Conservation (phyloP, 2,888 invertebrate species). For the Linnaemya vulpina region DNA sequence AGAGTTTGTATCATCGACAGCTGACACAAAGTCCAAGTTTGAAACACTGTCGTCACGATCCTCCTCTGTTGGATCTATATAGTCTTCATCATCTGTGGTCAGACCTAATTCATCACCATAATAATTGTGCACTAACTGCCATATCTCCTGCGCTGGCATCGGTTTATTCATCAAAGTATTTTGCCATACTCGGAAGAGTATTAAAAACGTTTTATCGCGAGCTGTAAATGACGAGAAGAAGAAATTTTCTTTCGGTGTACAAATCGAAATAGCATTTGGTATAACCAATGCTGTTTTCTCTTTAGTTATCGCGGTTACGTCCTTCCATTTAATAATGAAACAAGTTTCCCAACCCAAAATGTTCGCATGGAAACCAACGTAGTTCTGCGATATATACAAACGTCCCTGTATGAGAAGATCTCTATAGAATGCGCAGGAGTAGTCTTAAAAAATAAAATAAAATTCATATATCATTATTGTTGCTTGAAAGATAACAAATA, state of each 20-base stretch:
- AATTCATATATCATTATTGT: neutral
- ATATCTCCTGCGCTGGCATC: conserved; percentile 91
- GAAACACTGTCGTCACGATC: conserved; percentile 72
- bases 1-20: conserved; percentile 74
- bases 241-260: conserved; percentile 91
- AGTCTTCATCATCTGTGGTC: conserved; percentile 96
- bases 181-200: conserved; percentile 98
- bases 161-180: conserved; percentile 96
- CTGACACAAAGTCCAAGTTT: conserved; percentile 76
- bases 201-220: conserved; percentile 96
- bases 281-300: conserved; percentile 97
- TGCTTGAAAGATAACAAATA: too few relatives aligned
- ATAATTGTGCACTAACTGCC: conserved; percentile 95
- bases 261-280: conserved; percentile 96
- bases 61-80: conserved; percentile 85
- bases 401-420: conserved; percentile 98
- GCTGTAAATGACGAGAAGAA: conserved; percentile 98
- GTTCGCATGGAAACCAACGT: conserved; percentile 98
- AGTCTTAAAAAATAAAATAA: conserved; percentile 86
- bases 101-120: conserved; percentile 97
- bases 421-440: conserved; percentile 97
- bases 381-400: conserved; percentile 96
- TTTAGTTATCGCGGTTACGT: conserved; percentile 96
- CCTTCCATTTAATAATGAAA: conserved; percentile 93
- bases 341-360: conserved; percentile 98